phyloP scores from a whole-genome alignment of 2,113 vertebrate species.

The Corapipo altera region DNA sequence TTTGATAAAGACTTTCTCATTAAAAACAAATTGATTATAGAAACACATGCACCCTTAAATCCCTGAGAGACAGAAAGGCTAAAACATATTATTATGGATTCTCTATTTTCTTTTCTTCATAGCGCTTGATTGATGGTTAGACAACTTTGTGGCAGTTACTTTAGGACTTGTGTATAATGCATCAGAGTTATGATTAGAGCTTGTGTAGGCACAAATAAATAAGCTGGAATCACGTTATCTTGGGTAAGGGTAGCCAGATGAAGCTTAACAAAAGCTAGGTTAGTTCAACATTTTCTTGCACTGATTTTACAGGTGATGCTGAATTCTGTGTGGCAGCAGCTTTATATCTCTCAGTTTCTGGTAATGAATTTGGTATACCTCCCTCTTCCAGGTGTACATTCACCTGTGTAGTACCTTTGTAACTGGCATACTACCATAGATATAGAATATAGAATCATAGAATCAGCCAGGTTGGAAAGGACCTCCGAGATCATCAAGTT shows the following conservation, averaged over 20 bases:
- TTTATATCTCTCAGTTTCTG: not conserved
- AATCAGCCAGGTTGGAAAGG: too few relatives aligned
- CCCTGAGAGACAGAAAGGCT: not conserved
- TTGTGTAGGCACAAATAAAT: not conserved
- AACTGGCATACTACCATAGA: not conserved
- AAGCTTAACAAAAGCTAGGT: not conserved
- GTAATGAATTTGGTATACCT: not conserved
- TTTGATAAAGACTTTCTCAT: constrained; percentile 30
- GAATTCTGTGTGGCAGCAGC: not conserved
- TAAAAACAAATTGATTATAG: constrained; percentile 12
- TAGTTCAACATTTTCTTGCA: not conserved
- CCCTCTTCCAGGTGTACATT: not conserved
- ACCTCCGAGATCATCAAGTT: too few relatives aligned
- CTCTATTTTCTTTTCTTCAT: not conserved
- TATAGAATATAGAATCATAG: not conserved
- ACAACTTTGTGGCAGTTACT: not conserved
- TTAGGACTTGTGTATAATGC: not conserved
- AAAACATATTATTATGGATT: not conserved
- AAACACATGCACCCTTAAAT: not conserved
- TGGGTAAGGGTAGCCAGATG: not conserved
- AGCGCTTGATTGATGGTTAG: not conserved
- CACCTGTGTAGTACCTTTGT: not conserved
- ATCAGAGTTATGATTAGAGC: not conserved
- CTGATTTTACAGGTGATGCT: not conserved
- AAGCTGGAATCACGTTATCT: not conserved